phyloP scores from a whole-genome alignment of 2,797 vertebrate genomes.

The Syngnathus rostellatus region DNA sequence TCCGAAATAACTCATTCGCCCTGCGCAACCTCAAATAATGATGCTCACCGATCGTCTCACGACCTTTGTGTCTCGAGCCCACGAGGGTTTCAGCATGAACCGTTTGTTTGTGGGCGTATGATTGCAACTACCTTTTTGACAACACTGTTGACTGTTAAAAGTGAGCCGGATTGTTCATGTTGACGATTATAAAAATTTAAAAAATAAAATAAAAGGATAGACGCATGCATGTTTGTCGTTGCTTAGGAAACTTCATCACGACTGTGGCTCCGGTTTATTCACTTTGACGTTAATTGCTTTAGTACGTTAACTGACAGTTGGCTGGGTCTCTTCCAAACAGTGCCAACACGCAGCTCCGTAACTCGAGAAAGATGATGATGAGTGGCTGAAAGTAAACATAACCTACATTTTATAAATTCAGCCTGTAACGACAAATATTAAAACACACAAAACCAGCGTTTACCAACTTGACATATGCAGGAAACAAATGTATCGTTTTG shows the following conservation, averaged over 20 bases:
- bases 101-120: not conserved
- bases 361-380: not conserved
- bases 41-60: not conserved
- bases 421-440: not conserved
- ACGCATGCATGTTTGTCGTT: not conserved
- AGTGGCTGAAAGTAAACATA: not conserved
- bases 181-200: not conserved
- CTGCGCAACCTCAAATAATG: not conserved
- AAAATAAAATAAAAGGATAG: not conserved
- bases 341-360: not conserved
- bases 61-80: not conserved
- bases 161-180: not conserved
- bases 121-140: not conserved
- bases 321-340: not conserved
- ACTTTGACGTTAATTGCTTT: not conserved
- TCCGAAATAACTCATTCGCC: constrained; percentile 1
- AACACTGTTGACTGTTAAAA: not conserved
- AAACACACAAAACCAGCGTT: not conserved
- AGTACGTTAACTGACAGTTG: not conserved
- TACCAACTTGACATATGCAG: not conserved
- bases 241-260: not conserved
- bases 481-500: not conserved
- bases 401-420: not conserved
- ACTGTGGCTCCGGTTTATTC: not conserved
- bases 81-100: not conserved